Evolutionary conservation across 64 coral and sea anemone species (phyloP), one percentile per base, ranked within the genome.

Genomic region (Orbicella faveolata): DNA sequence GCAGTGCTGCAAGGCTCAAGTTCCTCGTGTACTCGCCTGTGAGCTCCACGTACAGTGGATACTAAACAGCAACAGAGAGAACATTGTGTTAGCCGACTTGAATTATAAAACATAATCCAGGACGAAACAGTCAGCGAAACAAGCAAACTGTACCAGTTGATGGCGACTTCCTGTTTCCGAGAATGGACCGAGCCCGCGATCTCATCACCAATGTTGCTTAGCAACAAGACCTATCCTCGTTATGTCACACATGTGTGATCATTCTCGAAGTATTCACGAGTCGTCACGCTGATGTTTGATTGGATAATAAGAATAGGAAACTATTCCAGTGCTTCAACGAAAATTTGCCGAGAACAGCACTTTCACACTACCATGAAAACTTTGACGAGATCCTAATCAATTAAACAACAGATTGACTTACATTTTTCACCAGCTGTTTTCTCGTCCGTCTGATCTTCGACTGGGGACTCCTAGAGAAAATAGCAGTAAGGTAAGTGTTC

Each of bases 391-490:
- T n/a, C 67, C 30, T 30, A 30, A 30, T 23, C 5, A 67, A 53
- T 53, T 23, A 67, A 67, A 67, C 64, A 1, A 21, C 23, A 6
- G 10, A 70, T 26, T 5, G 0, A 72, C 82, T 23, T 33, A 85
- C 82, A 72, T 72, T 73, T 85, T 73, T 85, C 82, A 51, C 21
- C 14, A 26, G 82, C 9, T 52, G 82, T 72, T 52, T 85, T 85
- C 39, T 70, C 82, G 20, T 20, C 20, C 39, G 63, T 85, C n/a
- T 85, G 82, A 85, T 85, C 65, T 73, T 85, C 82, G 0, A 85
- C 13, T 7, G 65, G 21, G 9, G 36, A 52, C 37, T 85, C 82
- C 82, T 85, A 6, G 11, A 37, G 21, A 39, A 23, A 73, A 52
- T 7, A 52, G 25, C 37, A 85, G 48, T 3, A 59, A 59, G 55